Evolutionary conservation across 2,888 invertebrate species (phyloP).

Genomic region (Uropetala carovei): DNA sequence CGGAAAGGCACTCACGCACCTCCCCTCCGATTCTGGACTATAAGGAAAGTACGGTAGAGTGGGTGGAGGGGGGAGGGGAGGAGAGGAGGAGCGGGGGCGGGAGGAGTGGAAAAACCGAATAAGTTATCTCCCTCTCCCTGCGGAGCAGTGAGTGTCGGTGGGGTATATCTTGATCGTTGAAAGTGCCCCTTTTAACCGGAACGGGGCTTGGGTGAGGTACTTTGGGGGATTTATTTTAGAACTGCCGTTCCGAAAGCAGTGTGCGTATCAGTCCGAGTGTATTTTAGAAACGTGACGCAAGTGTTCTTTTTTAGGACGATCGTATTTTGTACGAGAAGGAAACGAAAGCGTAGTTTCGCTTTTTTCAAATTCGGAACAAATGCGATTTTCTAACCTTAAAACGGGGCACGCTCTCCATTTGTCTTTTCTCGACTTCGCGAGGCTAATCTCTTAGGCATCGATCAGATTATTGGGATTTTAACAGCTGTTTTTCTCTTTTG

Average conservation of each 20-base stretch:
- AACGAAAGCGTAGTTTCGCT: no score
- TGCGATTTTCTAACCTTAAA: no score
- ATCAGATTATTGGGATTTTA: no score
- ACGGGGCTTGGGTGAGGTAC: neutral
- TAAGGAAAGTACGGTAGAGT: neutral
- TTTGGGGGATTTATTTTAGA: neutral
- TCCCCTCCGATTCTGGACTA: neutral
- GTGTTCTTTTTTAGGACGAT: neutral
- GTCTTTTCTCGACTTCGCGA: no score
- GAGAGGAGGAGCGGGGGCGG: neutral
- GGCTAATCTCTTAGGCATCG: no score
- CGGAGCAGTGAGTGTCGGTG: neutral
- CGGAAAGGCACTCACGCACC: neutral
- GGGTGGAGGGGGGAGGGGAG: neutral
- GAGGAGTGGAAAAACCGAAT: neutral
- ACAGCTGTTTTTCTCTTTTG: no score
- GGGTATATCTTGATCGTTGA: neutral
- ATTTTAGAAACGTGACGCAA: neutral
- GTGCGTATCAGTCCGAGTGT: neutral
- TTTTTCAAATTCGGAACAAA: no score
- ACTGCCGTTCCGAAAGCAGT: conserved; percentile 3
- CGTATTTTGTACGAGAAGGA: no score
- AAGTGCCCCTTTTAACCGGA: neutral
- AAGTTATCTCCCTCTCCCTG: conserved; percentile 36
- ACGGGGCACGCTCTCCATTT: no score